Evolutionary conservation across 2,888 invertebrate genomes (phyloP).

Genomic region (Drosophila bunnanda): DNA sequence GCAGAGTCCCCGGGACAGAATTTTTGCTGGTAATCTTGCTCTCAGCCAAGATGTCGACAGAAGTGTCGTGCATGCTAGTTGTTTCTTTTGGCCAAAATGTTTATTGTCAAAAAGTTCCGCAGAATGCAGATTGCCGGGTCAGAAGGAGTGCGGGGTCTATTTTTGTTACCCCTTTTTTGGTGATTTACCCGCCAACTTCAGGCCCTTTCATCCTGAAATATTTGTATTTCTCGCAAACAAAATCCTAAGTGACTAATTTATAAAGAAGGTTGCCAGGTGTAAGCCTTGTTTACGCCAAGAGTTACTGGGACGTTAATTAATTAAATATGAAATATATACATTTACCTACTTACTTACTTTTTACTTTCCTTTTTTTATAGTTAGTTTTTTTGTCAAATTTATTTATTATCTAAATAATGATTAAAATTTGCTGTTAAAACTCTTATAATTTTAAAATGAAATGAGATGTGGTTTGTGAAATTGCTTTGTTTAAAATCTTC

Average conservation of each 20-base stretch:
- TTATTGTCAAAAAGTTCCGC: constrained; percentile 68
- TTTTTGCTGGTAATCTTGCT: constrained; percentile 47
- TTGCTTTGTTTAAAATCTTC: too few species aligned
- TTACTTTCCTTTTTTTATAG: too few species aligned
- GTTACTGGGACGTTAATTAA: background rate
- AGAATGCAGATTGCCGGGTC: constrained; percentile 29
- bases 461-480: too few species aligned
- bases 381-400: too few species aligned
- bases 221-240: constrained; percentile 7
- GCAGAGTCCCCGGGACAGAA: constrained; percentile 17
- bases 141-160: background rate
- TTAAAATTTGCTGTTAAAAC: too few species aligned
- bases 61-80: constrained; percentile 51
- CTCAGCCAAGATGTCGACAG: constrained; percentile 33
- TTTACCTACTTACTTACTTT: too few species aligned
- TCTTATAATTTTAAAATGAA: too few species aligned
- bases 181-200: constrained; percentile 1
- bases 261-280: background rate
- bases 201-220: background rate
- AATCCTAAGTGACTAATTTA: constrained; percentile 5
- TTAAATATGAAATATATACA: background rate
- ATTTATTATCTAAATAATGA: too few species aligned
- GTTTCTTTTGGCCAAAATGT: constrained; percentile 68
- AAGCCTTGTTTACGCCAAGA: background rate
- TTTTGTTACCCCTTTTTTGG: constrained; percentile 1